phyloP scores from a whole-genome alignment of 2,888 invertebrate species.

The Zelleria hepariella region DNA sequence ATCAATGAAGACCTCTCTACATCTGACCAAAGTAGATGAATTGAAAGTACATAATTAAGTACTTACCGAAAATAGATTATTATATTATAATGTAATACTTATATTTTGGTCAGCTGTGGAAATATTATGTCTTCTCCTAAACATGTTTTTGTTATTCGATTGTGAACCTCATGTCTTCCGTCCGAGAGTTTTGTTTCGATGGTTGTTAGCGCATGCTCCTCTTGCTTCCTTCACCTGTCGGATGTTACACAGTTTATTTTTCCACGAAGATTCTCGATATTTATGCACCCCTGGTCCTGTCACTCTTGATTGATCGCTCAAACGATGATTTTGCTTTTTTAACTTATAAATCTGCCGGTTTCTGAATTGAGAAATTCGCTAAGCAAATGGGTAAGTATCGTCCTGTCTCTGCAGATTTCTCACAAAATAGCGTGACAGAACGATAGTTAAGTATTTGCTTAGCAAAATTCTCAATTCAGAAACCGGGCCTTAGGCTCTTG shows the following conservation, averaged over 20 bases:
- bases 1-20: no score
- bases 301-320: neutral
- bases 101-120: neutral
- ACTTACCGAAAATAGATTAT: no score
- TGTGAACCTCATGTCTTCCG: constrained; percentile 1
- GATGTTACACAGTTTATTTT: neutral
- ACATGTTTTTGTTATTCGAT: neutral
- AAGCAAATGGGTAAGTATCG: no score
- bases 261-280: neutral
- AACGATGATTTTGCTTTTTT: neutral
- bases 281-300: constrained; percentile 4
- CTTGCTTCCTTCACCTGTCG: constrained; percentile 9
- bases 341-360: neutral
- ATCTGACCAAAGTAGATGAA: no score
- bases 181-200: constrained; percentile 27
- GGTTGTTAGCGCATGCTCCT: constrained; percentile 66
- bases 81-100: no score
- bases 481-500: no score
- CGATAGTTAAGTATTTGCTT: no score
- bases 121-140: neutral
- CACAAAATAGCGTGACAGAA: no score
- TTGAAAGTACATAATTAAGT: no score
- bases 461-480: no score
- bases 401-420: no score
- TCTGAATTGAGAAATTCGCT: neutral